These are phyloP conservation scores for Hylomyscus alleni DNA, from an alignment of 2,797 vertebrate species.

Conservation along the genomic window DNA sequence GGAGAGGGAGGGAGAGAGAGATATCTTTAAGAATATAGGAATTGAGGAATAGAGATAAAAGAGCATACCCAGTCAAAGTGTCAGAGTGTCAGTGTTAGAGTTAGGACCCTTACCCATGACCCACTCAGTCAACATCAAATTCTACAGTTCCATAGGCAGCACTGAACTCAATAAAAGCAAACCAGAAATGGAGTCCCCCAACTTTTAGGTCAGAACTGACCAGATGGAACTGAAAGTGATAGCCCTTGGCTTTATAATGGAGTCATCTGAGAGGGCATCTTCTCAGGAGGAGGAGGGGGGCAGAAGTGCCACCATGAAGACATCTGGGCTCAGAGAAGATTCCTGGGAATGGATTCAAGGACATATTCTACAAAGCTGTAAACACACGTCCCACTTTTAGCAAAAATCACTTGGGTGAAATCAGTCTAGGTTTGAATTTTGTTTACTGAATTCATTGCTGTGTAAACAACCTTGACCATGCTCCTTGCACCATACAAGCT, in stretches of 20 bases:
- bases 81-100: neutral
- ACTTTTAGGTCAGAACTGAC: neutral
- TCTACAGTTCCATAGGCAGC: neutral
- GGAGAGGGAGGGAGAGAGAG: neutral
- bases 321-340: neutral
- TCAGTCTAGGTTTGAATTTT: neutral
- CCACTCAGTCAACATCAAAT: neutral
- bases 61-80: neutral
- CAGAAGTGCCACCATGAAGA: neutral
- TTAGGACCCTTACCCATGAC: neutral
- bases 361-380: neutral
- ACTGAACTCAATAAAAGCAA: neutral
- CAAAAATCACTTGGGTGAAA: neutral
- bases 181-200: neutral
- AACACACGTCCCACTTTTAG: accelerated
- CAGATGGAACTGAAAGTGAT: neutral
- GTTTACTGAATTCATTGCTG: neutral
- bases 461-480: neutral
- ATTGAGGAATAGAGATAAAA: neutral
- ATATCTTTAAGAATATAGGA: neutral
- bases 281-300: neutral
- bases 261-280: neutral
- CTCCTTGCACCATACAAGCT: neutral
- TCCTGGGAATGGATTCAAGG: neutral
- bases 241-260: neutral